Evolutionary conservation across 2,888 invertebrate genomes (phyloP).

Genomic region (Chelonus formosanus): DNA sequence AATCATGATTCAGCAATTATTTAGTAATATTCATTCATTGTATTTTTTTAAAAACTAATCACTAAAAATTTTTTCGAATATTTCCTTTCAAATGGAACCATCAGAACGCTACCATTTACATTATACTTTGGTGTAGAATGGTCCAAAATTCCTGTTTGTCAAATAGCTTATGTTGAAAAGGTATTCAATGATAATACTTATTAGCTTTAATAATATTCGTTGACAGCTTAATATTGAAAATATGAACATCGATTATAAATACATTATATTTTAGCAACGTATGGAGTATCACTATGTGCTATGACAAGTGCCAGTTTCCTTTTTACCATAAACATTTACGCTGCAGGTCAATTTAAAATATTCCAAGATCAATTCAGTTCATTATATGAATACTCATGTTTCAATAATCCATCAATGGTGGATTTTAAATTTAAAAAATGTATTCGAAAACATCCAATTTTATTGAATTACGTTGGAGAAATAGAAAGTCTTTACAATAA

Average conservation of each 20-base stretch:
- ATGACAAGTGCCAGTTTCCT: slow-evolving; percentile 38
- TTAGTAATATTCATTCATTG: slow-evolving; percentile 5
- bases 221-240: neutral
- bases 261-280: slow-evolving; percentile 25
- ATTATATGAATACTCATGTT: slow-evolving; percentile 19
- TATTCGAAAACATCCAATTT: slow-evolving; percentile 37
- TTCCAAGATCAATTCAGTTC: slow-evolving; percentile 37
- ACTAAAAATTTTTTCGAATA: slow-evolving; percentile 36
- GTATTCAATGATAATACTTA: slow-evolving; percentile 26
- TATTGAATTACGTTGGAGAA: slow-evolving; percentile 35
- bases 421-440: slow-evolving; percentile 35
- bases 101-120: slow-evolving; percentile 47
- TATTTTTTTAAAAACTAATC: slow-evolving; percentile 5
- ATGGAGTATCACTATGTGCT: slow-evolving; percentile 30
- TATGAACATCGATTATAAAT: neutral
- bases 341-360: slow-evolving; percentile 43
- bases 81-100: slow-evolving; percentile 40
- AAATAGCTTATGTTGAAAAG: slow-evolving; percentile 40
- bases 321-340: slow-evolving; percentile 38
- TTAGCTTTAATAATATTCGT: too few species aligned
- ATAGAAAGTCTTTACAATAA: slow-evolving; percentile 39
- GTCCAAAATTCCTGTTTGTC: slow-evolving; percentile 44
- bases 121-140: slow-evolving; percentile 44
- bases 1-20: slow-evolving; percentile 38
- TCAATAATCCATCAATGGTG: slow-evolving; percentile 4